Conservation (phyloP, 1,140 invertebrate genomes). For the Coenobita brevimanus region DNA sequence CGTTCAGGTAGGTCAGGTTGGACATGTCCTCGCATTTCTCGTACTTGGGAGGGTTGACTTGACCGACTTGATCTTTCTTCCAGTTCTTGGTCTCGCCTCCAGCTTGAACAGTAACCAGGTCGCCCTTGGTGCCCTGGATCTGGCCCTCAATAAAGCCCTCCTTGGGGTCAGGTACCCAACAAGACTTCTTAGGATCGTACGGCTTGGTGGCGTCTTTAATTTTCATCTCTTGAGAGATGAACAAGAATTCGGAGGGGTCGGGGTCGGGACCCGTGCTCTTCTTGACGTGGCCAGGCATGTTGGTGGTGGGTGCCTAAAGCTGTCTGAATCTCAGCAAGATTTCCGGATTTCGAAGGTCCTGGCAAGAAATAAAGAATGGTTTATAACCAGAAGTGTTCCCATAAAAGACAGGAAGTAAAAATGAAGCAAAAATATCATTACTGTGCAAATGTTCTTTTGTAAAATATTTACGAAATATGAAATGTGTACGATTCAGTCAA, state of each 20-base stretch:
- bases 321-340: slow-evolving; percentile 4
- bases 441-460: too few relatives aligned
- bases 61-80: slow-evolving; percentile 76
- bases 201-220: slow-evolving; percentile 42
- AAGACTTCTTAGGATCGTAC: slow-evolving; percentile 42
- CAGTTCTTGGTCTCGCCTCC: slow-evolving; percentile 68
- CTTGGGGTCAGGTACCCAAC: slow-evolving; percentile 24
- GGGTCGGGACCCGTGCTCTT: slow-evolving; percentile 54
- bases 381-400: background rate
- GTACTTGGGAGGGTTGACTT: slow-evolving; percentile 78
- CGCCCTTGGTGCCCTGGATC: slow-evolving; percentile 50
- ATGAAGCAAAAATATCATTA: too few relatives aligned
- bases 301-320: slow-evolving; percentile 52
- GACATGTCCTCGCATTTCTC: too few relatives aligned
- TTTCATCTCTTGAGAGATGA: slow-evolving; percentile 41
- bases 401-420: too few relatives aligned
- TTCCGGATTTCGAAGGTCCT: background rate
- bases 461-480: too few relatives aligned
- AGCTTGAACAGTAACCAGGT: slow-evolving; percentile 22
- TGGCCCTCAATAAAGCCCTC: slow-evolving; percentile 31
- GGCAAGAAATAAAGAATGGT: background rate
- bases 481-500: too few relatives aligned
- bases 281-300: slow-evolving; percentile 48
- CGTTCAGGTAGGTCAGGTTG: slow-evolving; percentile 81
- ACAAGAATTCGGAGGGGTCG: slow-evolving; percentile 42